A percentile compares a stretch with the other conserved stretches of the same genome.
Conservation (phyloP, 2,113 vertebrate species). For the Pangasianodon hypophthalmus region DNA sequence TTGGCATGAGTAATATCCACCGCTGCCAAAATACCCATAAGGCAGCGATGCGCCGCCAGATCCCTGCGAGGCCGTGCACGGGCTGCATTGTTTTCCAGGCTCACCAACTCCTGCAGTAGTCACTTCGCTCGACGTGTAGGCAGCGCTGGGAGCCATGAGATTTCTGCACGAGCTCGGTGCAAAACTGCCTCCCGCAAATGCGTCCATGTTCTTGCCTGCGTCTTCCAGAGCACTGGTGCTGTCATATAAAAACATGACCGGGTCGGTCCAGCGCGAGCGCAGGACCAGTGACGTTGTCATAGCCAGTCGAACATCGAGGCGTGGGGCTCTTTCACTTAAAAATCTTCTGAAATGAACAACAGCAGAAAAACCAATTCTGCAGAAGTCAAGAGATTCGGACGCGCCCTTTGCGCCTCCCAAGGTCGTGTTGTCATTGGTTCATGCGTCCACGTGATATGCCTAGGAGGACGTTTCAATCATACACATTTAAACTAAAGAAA, state of each 20-base stretch:
- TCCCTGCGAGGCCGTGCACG: constrained; percentile 90
- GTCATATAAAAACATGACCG: constrained; percentile 99
- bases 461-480: constrained; percentile 74
- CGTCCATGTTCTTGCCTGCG: constrained; percentile 95
- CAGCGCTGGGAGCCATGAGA: constrained; percentile 84
- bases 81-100: constrained; percentile 93
- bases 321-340: constrained; percentile 91
- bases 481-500: constrained; percentile 54
- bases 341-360: constrained; percentile 84
- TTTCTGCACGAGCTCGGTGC: constrained; percentile 93
- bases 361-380: constrained; percentile 77
- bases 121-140: constrained; percentile 82
- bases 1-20: constrained; percentile 91
- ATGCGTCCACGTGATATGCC: constrained; percentile 90
- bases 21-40: constrained; percentile 95
- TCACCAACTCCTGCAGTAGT: constrained; percentile 85
- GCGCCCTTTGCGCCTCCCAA: constrained; percentile 80
- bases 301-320: constrained; percentile 92
- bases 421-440: constrained; percentile 83
- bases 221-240: constrained; percentile 82
- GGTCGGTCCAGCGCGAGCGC: constrained; percentile 97
- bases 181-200: constrained; percentile 87
- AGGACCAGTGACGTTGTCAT: constrained; percentile 98
- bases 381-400: constrained; percentile 82
- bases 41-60: constrained; percentile 89